Conservation (phyloP, 2,113 vertebrate genomes). For the Prietella phreatophila region DNA sequence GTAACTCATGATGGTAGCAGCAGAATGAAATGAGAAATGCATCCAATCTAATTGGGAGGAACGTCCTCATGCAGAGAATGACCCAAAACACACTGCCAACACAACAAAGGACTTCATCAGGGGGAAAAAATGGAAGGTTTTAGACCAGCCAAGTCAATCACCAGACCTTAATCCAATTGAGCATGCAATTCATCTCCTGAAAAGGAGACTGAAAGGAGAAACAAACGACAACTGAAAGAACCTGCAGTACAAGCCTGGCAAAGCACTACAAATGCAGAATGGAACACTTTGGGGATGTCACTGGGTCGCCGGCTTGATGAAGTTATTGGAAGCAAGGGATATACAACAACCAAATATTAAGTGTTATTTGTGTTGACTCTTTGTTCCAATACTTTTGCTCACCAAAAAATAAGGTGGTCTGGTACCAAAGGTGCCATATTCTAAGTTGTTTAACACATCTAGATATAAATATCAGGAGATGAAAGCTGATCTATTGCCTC, state of each 20-base stretch:
- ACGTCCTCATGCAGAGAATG: neutral
- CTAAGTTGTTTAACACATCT: neutral
- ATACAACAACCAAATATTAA: neutral
- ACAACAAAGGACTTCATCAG: neutral
- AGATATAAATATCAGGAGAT: neutral
- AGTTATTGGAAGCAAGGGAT: neutral
- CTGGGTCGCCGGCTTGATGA: neutral
- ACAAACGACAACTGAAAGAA: neutral
- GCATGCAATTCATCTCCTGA: neutral
- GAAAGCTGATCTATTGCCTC: neutral
- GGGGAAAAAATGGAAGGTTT: neutral
- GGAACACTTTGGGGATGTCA: neutral
- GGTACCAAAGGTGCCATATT: neutral
- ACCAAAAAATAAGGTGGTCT: neutral
- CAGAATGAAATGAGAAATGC: neutral
- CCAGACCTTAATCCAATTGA: neutral
- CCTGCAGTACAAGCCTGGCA: neutral
- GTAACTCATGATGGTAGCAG: neutral
- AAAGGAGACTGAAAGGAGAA: neutral
- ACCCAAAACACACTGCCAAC: neutral
- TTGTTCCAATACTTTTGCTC: neutral
- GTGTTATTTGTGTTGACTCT: neutral
- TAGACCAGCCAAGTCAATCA: neutral
- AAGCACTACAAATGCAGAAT: neutral
- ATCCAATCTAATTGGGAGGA: neutral